Evolutionary conservation across 2,797 vertebrate species (phyloP), one percentile per base, ranked within the genome.

Genomic region (Phaenicophaeus curvirostris): DNA sequence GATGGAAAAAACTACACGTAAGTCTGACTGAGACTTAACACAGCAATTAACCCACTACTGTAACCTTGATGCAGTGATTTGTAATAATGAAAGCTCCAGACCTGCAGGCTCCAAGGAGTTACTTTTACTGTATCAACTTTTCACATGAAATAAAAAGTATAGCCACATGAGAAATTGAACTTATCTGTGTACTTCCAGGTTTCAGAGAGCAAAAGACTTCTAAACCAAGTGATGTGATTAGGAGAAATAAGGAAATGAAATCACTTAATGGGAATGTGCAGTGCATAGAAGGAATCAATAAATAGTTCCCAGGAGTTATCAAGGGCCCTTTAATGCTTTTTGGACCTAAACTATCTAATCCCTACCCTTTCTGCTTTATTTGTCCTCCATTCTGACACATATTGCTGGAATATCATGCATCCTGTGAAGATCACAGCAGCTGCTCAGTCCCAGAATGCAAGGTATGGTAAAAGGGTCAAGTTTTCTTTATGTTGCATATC

Each of bases 51-150:
- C 62, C 69, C 8, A 0, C 39, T 4, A 6, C 58, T 67, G 5
- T 75, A 96, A 90, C 93, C 88, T 65, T 77, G 87, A 83, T 66
- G 82, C 66, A 28, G 79, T 0, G 0, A 78, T 72, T 83, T 4
- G 1, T 16, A 15, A 69, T n/a, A 83, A 89, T 93, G 90, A 91
- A 95, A 95, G 57, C 90, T 89, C 91, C 96, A 97, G 95, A 96
- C 95, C 92, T 85, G 37, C 91, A 87, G 96, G 95, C 96, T 97
- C 97, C 95, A 39, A 92, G 94, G 94, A 90, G 85, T 94, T 94
- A 48, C 83, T 92, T 92, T 69, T 77, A 90, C 58, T 67, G 63
- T 58, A 55, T 89, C 90, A 94, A 54, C 81, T 87, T 97, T 94
- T 96, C 93, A 76, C 55, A 12, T 94, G 80, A 31, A 92, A 71